Conservation (phyloP, 2,113 vertebrate genomes). For the Pollachius pollachius region DNA sequence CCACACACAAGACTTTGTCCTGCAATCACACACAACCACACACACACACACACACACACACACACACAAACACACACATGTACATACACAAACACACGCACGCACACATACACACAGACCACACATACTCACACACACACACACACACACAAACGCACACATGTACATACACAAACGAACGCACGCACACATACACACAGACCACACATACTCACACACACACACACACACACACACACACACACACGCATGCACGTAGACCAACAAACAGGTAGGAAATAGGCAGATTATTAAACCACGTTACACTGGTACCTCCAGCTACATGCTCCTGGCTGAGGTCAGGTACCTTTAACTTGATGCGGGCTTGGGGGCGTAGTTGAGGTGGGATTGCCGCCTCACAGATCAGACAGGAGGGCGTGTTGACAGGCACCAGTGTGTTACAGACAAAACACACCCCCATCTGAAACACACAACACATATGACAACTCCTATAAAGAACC, state of each 20-base stretch:
- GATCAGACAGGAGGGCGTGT: constrained; percentile 80
- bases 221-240: no score
- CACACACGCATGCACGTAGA: no score
- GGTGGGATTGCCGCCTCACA: constrained; percentile 78
- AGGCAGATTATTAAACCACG: no score
- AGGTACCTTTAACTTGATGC: constrained; percentile 70
- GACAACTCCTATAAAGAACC: background rate
- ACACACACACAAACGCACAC: no score
- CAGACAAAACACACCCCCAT: constrained; percentile 80
- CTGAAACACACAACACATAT: constrained; percentile 55
- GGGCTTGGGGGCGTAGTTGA: constrained; percentile 76
- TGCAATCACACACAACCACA: constrained; percentile 30
- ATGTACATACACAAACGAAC: no score
- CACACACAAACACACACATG: background rate
- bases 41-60: background rate
- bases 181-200: no score
- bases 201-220: no score
- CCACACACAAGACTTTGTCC: constrained; percentile 78
- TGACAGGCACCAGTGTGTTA: constrained; percentile 78
- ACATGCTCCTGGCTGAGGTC: background rate
- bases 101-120: no score
- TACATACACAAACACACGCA: no score
- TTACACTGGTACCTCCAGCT: no score
- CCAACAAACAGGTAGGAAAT: no score
- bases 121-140: no score